Evolutionary conservation across 2,797 vertebrate genomes (phyloP), one percentile per base, ranked within the genome.

Genomic region (Cichlasoma orientale): DNA sequence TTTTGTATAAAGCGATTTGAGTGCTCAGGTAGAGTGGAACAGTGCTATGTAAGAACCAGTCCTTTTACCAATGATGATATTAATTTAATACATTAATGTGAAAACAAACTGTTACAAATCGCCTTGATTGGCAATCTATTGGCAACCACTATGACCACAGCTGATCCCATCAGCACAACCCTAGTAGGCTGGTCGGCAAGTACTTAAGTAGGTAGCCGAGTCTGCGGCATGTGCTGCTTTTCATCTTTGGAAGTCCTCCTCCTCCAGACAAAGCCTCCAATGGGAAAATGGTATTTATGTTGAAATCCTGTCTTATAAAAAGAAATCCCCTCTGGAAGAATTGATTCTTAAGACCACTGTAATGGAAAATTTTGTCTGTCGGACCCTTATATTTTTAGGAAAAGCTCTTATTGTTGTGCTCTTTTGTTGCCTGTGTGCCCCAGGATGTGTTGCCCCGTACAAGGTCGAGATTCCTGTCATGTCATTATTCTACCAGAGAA

Each of bases 351-450:
- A 82, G 76, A 72, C 89, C 86, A 92, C 90, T 94, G 88, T 92
- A 90, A 92, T 86, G 82, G 82, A 92, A 87, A 94, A 80, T 74
- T 78, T 83, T 77, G 78, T 82, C 78, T 89, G 92, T 90, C 90
- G 81, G 80, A 70, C 75, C 21, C 78, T 90, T 89, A 61, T 94
- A 93, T 94, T 93, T 94, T 94, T 90, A 93, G 86, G 57, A 87
- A 74, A 87, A 90, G 82, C 77, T 91, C 87, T 82, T 92, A 83
- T 90, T 90, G 89, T 86, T 75, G 77, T 78, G 76, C 69, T 91
- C 78, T 72, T 73, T 77, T 73, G 81, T 81, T 72, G 82, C 77
- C 61, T 75, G 72, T n/a, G 11, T 86, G 80, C 85, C 90, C 86
- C 90, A 77, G 80, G 87, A 91, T 89, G 90, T 86, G 85, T 93